These are phyloP conservation scores for Rousettus leschenaultii DNA, from an alignment of 2,113 vertebrate species.

Conservation along the genomic window DNA sequence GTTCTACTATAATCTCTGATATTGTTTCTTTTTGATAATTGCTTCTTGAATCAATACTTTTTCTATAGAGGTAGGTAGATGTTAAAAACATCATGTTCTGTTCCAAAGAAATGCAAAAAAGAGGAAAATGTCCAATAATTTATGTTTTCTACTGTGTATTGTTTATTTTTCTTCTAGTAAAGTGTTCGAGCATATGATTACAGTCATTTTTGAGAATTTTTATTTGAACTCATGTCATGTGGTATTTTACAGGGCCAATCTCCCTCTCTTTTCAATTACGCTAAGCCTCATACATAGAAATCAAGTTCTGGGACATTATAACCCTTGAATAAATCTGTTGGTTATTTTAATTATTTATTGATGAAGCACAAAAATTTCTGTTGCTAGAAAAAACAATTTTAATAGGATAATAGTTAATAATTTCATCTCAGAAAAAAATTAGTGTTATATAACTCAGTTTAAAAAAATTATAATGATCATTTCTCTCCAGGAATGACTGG, in stretches of 20 bases:
- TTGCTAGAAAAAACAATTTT: background rate
- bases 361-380: background rate
- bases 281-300: background rate
- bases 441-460: background rate
- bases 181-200: background rate
- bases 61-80: background rate
- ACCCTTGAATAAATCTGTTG: background rate
- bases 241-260: background rate
- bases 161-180: background rate
- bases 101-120: background rate
- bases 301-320: background rate
- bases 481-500: background rate
- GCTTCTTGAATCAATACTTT: background rate
- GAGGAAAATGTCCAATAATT: background rate
- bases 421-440: background rate
- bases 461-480: background rate
- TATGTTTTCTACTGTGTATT: background rate
- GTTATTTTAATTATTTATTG: background rate
- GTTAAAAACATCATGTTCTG: background rate
- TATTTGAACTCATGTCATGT: background rate
- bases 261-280: background rate
- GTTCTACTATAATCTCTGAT: background rate
- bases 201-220: background rate
- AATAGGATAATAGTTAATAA: background rate
- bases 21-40: background rate